Evolutionary conservation across 2,113 vertebrate species (phyloP).

Genomic region (Atherinomorus stipes): DNA sequence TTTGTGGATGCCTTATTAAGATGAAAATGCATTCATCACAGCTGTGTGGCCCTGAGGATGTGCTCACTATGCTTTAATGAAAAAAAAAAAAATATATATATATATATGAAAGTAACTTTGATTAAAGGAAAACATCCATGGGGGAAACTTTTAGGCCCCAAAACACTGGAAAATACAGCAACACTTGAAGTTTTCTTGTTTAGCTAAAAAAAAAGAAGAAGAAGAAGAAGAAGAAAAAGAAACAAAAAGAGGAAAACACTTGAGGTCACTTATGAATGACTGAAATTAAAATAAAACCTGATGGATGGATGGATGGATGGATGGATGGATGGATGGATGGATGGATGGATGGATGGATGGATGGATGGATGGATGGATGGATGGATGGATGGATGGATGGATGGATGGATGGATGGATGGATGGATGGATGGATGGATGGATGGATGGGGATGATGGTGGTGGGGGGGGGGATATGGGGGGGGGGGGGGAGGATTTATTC

Average conservation of each 20-base stretch:
- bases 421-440: too few relatives aligned
- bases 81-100: too few relatives aligned
- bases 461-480: too few relatives aligned
- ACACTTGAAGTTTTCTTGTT: conserved; percentile 8
- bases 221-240: too few relatives aligned
- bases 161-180: conserved; percentile 14
- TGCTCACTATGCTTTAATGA: not conserved
- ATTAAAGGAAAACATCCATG: conserved; percentile 5
- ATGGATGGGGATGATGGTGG: too few relatives aligned
- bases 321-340: too few relatives aligned
- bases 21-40: conserved; percentile 11
- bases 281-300: not conserved
- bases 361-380: too few relatives aligned
- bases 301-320: too few relatives aligned
- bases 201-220: not conserved
- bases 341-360: too few relatives aligned
- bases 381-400: too few relatives aligned
- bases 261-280: not conserved
- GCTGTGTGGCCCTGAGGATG: not conserved
- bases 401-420: too few relatives aligned
- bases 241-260: not conserved
- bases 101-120: conserved; percentile 1
- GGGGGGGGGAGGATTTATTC: too few relatives aligned
- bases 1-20: conserved; percentile 18
- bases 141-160: not conserved